Evolutionary conservation across 2,888 invertebrate genomes (phyloP), one percentile per base, ranked within the genome.

Genomic region (Geophilus truncorum): DNA sequence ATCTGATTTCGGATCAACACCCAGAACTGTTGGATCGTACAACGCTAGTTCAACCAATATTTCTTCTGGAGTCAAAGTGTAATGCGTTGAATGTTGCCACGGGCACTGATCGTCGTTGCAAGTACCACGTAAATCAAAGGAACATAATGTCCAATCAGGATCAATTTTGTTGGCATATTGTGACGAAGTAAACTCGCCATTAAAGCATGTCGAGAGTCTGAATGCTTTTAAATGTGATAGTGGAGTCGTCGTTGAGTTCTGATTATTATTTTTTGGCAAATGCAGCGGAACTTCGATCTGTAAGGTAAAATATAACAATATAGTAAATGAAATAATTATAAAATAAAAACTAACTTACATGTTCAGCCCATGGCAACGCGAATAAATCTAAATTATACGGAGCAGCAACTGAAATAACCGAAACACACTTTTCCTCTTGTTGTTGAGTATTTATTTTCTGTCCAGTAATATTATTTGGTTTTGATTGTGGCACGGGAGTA

Each of bases 1-100:
- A 3, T 25, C 28, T 4, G 12, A 28, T 10, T 10, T 70, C 15
- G 9, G 70, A 70, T 70, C 6, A 1, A 70, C 70, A 4, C 70
- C 70, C 15, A 28, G 28, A 70, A 70, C 28, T 1, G 70, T 25
- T 10, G 70, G 70, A 10, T 25, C 84, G 82, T 86, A 87, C 5
- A 86, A 84, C 6, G 86, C 83, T 21, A 87, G 83, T 80, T 87
- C 87, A 78, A 84, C 82, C 18, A 87, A 82, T n/a, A 85, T 83
- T 79, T 86, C 86, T 57, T 83, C 81, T 10, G 85, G 85, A 4
- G 83, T 82, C 83, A 86, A 81, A n/a, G 81, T 81, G 81, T 85
- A 85, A 82, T 86, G 78, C 25, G 32, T 62, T 5, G 78, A 36
- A 77, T 82, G 82, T 80, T 82, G 81, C 82, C 82, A 81, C 15